A percentile compares a stretch with the other conserved stretches of the same genome.
phyloP scores from a whole-genome alignment of 2,797 vertebrate species.

The Channa striata region DNA sequence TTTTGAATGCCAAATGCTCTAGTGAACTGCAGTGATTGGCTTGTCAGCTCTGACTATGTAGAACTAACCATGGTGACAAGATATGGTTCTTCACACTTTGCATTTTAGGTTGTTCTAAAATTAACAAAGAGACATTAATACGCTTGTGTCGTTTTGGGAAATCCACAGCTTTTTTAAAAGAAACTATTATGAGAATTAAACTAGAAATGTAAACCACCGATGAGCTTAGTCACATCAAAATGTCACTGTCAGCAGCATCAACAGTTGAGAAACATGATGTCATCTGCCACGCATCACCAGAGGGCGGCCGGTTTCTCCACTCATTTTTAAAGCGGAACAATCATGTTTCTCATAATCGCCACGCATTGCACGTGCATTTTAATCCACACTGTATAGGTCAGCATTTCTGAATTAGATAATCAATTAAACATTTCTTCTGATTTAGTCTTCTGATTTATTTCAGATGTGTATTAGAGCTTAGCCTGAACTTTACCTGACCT shows the following conservation, averaged over 20 bases:
- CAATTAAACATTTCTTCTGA: too few species aligned
- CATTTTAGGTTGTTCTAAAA: too few species aligned
- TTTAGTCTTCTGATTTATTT: too few species aligned
- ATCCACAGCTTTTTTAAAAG: not conserved
- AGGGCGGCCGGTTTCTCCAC: not conserved
- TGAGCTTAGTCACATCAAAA: not conserved
- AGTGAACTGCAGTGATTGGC: not conserved
- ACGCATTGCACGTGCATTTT: constrained; percentile 7
- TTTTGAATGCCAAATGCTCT: not conserved
- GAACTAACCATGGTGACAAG: too few species aligned
- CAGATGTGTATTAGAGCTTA: too few species aligned
- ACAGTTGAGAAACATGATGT: not conserved
- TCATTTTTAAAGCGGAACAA: not conserved
- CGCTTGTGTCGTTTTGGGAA: too few species aligned
- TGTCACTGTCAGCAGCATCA: too few species aligned
- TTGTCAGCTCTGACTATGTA: not conserved
- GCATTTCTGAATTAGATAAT: not conserved
- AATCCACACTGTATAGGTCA: not conserved
- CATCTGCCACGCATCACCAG: not conserved
- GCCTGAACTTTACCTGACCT: too few species aligned
- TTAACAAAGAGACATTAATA: too few species aligned
- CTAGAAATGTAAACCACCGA: not conserved
- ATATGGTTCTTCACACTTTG: too few species aligned
- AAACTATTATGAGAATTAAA: not conserved
- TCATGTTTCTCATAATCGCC: constrained; percentile 4